Evolutionary conservation across 2,888 invertebrate genomes (phyloP).

Genomic region (Oscheius sp.): DNA sequence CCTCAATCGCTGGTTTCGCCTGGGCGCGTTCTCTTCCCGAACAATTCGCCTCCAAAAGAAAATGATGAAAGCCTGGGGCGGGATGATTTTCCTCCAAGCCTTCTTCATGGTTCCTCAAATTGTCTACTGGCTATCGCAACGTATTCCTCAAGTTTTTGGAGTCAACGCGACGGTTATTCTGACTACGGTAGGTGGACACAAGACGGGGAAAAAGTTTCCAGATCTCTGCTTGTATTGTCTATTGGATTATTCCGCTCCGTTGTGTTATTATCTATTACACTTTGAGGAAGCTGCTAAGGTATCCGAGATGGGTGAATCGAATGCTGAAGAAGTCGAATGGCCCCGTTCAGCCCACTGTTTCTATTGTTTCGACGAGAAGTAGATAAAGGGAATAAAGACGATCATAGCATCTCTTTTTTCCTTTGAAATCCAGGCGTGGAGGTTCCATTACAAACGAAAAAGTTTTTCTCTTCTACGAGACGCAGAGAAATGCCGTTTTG

Average conservation of each 20-base stretch:
- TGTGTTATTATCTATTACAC: neutral
- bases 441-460: too few species aligned
- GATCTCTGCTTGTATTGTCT: neutral
- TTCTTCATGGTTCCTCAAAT: slow-evolving; percentile 2
- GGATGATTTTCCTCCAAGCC: neutral
- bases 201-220: neutral
- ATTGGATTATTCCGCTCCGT: neutral
- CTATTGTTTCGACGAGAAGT: too few species aligned
- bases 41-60: slow-evolving; percentile 16
- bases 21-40: neutral
- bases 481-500: too few species aligned
- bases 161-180: neutral
- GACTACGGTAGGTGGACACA: neutral
- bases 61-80: neutral
- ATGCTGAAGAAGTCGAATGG: too few species aligned
- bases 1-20: slow-evolving; percentile 14
- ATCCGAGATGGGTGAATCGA: neutral
- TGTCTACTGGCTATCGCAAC: neutral
- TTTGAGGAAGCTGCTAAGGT: neutral
- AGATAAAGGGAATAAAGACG: too few species aligned
- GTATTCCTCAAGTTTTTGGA: neutral
- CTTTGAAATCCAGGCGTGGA: too few species aligned
- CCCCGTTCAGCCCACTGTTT: neutral
- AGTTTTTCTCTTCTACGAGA: too few species aligned
- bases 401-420: too few species aligned